These are phyloP conservation scores for Aspidiotus destructor DNA, from an alignment of 2,888 invertebrate genomes.

Conservation along the genomic window DNA sequence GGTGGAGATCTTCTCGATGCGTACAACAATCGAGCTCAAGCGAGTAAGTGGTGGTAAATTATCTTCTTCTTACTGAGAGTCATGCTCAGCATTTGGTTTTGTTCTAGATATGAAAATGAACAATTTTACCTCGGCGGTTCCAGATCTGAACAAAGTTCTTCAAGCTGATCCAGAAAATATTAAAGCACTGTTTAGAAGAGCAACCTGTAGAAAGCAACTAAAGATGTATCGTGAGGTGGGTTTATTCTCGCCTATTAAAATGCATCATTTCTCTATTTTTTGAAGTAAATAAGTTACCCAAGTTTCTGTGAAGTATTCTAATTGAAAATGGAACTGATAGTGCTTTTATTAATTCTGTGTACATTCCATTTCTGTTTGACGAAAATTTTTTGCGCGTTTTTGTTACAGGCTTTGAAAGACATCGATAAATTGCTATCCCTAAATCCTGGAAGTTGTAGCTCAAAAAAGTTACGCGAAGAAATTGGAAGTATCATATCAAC, in stretches of 20 bases:
- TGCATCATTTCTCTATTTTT: neutral
- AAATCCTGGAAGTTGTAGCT: neutral
- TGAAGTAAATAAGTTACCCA: neutral
- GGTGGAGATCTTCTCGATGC: neutral
- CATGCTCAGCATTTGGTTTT: neutral
- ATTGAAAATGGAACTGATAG: too few relatives aligned
- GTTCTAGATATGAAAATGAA: conserved; percentile 19
- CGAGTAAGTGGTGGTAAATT: neutral
- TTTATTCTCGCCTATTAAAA: neutral
- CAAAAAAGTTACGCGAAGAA: neutral
- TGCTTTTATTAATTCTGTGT: too few relatives aligned
- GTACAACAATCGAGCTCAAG: conserved; percentile 24
- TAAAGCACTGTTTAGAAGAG: conserved; percentile 34
- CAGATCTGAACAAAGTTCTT: conserved; percentile 28
- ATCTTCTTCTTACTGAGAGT: neutral
- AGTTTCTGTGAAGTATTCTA: too few relatives aligned
- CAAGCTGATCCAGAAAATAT: conserved; percentile 28
- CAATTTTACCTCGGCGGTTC: conserved; percentile 8
- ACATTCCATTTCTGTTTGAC: too few relatives aligned
- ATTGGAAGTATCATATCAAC: conserved; percentile 11
- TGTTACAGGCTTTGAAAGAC: conserved; percentile 14
- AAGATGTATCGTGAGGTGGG: conserved; percentile 19
- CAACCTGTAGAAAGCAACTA: conserved; percentile 6
- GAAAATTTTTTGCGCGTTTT: too few relatives aligned
- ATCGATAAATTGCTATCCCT: neutral